Conservation (phyloP, 2,797 vertebrate species). For the Aulostomus chinensis region DNA sequence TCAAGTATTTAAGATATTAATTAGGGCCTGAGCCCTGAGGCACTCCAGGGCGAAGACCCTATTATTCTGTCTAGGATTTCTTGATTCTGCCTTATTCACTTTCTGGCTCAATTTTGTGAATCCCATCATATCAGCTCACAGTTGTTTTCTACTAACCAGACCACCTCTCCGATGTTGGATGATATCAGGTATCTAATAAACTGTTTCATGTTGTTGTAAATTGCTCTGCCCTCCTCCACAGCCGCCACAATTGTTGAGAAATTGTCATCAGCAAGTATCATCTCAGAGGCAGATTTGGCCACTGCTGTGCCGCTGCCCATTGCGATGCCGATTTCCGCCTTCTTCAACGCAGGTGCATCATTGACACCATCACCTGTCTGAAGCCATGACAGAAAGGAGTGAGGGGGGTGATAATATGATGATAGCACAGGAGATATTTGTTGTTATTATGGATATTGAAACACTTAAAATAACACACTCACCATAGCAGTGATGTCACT, state of each 20-base stretch:
- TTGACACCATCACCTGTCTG: conserved; percentile 85
- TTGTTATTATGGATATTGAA: too few relatives aligned
- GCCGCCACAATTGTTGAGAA: conserved; percentile 84
- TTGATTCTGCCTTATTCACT: too few relatives aligned
- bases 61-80: too few relatives aligned
- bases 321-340: conserved; percentile 83
- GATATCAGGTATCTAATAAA: conserved; percentile 85
- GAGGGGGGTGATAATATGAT: background rate
- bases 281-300: conserved; percentile 83
- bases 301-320: conserved; percentile 84
- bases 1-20: too few relatives aligned
- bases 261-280: conserved; percentile 85
- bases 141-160: conserved; percentile 70
- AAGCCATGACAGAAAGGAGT: background rate
- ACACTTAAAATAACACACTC: too few relatives aligned
- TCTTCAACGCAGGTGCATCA: conserved; percentile 81
- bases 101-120: background rate
- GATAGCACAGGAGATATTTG: background rate
- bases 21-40: too few relatives aligned
- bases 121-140: background rate
- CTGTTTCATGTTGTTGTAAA: conserved; percentile 88
- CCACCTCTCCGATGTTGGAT: conserved; percentile 85
- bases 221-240: conserved; percentile 82
- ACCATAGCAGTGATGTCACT: conserved; percentile 85
- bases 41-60: too few relatives aligned